Evolutionary conservation across 2,888 invertebrate species (phyloP), one percentile per base, ranked within the genome.

Genomic region (Cryptophagus acutangulus): DNA sequence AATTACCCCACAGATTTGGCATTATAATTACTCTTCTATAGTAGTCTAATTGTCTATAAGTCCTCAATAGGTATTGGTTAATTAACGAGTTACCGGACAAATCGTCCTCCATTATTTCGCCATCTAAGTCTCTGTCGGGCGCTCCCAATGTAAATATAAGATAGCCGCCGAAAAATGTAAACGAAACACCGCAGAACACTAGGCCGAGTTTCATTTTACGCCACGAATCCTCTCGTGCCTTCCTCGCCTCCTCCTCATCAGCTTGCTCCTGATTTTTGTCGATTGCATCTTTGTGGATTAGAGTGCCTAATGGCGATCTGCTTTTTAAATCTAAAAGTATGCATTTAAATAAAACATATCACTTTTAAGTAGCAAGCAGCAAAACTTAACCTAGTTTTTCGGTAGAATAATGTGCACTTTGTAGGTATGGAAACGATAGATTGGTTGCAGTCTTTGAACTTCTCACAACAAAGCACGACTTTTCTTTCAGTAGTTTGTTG

Each of bases 101-200:
- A 68, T 89, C 86, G 64, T 89, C 87, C 53, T 79, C 78, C 3
- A 91, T 77, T 5, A 76, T 57, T 36, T 82, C 74, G 1, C 91
- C 92, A 18, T 85, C 77, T 33, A 81, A 79, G 52, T 85, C 87
- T 3, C 74, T 71, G 30, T 77, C 74, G 0, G 92, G 89, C 2
- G 81, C 78, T 1, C 89, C 89, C 61, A 85, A 76, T 73, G 81
- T 77, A 55, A 82, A 77, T 33, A 84, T 71, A 24, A 80, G 63
- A 68, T 79, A 79, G 0, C 78, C 68, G 2, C 77, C 75, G 57
- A 79, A 70, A 15, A 77, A 69, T 0, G 76, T 67, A 41, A 80
- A 71, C 0, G 80, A 76, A 2, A 79, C 72, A 12, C 84, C 84
- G 49, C 82, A 82, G 34, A 62, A 48, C 8, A 57, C 50, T 33